These are phyloP conservation scores for Bicyclus anynana DNA, from an alignment of 1,140 invertebrate genomes.

Conservation along the genomic window DNA sequence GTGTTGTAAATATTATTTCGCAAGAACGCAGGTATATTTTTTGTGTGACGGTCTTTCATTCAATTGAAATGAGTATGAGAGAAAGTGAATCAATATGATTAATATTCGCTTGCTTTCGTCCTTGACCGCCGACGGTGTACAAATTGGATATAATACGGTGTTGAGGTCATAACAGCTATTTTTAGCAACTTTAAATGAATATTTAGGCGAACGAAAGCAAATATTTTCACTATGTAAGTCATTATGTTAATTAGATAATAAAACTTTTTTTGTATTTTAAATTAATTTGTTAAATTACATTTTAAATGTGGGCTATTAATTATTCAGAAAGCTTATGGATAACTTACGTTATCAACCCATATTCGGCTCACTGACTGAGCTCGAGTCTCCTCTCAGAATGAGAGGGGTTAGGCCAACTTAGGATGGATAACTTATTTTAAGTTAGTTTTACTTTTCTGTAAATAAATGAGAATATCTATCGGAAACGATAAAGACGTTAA, in stretches of 20 bases:
- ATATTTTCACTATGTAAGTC: neutral
- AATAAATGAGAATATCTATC: no score
- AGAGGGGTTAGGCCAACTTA: no score
- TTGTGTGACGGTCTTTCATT: neutral
- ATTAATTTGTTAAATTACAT: no score
- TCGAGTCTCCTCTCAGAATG: no score
- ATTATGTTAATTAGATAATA: neutral
- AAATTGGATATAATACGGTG: neutral
- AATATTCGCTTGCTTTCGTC: slow-evolving; percentile 4
- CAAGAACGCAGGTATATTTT: neutral
- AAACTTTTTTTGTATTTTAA: neutral
- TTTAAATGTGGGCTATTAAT: no score
- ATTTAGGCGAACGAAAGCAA: neutral
- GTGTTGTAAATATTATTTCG: neutral
- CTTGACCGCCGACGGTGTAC: neutral
- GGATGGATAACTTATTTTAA: no score
- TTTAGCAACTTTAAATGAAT: neutral
- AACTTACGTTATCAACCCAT: no score
- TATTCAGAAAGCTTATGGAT: no score
- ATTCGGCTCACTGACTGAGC: no score
- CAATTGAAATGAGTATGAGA: neutral
- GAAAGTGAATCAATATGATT: slow-evolving; percentile 1
- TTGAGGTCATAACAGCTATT: neutral
- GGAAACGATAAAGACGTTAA: no score
- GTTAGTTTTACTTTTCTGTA: no score